Percentiles rank a stretch among this genome's conserved stretches.
Evolutionary conservation across 2,113 vertebrate genomes (phyloP).

Genomic region (Paraplagusia blochii): DNA sequence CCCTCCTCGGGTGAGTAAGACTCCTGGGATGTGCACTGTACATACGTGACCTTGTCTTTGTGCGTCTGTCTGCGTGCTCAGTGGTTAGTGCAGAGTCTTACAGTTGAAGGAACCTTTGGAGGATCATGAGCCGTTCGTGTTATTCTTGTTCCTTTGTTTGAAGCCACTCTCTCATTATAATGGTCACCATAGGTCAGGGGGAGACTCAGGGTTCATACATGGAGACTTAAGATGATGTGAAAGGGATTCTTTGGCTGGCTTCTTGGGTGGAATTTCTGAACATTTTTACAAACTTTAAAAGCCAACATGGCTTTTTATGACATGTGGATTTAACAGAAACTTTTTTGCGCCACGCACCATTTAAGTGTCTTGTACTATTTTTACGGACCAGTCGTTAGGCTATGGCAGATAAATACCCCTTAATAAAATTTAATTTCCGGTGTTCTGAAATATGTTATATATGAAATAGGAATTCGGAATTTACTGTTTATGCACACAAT

Average conservation of each 20-base stretch:
- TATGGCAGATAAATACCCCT: no score
- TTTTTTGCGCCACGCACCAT: no score
- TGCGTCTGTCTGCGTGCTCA: constrained; percentile 24
- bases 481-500: no score
- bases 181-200: constrained; percentile 14
- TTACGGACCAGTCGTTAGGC: no score
- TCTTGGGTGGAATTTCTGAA: no score
- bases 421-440: no score
- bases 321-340: neutral
- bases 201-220: no score
- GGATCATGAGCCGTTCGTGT: constrained; percentile 11
- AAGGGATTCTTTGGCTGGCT: neutral
- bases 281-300: no score
- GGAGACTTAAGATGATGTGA: neutral
- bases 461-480: no score
- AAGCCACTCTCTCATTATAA: constrained; percentile 12
- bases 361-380: no score
- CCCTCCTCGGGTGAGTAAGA: constrained; percentile 91
- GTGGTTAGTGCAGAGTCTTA: constrained; percentile 37
- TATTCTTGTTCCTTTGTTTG: constrained; percentile 12
- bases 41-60: constrained; percentile 4
- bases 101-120: constrained; percentile 14
- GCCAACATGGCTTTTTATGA: neutral
- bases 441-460: no score
- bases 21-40: constrained; percentile 23